Evolutionary conservation across 2,888 invertebrate species (phyloP), one percentile per base, ranked within the genome.

Genomic region (Chymomyza amoena): DNA sequence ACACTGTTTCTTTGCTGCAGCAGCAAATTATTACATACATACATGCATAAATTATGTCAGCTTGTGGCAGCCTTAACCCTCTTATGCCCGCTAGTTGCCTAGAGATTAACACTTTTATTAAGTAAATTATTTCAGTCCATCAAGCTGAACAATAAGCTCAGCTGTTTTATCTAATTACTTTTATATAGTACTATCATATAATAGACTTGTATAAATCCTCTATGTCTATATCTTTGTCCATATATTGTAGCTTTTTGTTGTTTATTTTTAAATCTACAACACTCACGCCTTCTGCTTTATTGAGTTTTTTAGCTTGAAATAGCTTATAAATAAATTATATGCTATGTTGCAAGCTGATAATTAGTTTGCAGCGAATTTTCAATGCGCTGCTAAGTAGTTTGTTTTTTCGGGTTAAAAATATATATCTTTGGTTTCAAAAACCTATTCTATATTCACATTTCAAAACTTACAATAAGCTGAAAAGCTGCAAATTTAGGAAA

Each of bases 21-120:
- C 36, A 4, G 18, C 36, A 61, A 32, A 56, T 66, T 39, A 20
- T 10, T 45, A 2, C 5, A 45, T 45, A 39, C 10, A 10, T 13
- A 50, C 51, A 56, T 18, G 20, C 13, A 45, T 67, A 39, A 39
- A 77, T 81, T 80, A 81, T 81, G 81, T 79, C 70, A 78, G 78
- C 56, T 57, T 3, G 52, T 9, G 4, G 52, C 16, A 54, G 52
- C 16, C 16, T 54, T 51, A 51, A 51, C 51, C 51, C 51, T 15
- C 13, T 56, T 2, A 9, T 56, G 56, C 18, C 16, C 0, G 20
- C 16, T 56, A 1, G 20, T 4, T 9, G 36, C 36, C 13, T 16
- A 15, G 4, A 25, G 25, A 25, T 3, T 4, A 2, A 4, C 25
- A 6, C 7, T 52, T 52, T 18, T n/a, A 16, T 52, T 2, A 18